A percentile compares a stretch with the other conserved stretches of the same genome.
Evolutionary conservation across 2,797 vertebrate species (phyloP).

Genomic region (Chaetodon trifasciatus): DNA sequence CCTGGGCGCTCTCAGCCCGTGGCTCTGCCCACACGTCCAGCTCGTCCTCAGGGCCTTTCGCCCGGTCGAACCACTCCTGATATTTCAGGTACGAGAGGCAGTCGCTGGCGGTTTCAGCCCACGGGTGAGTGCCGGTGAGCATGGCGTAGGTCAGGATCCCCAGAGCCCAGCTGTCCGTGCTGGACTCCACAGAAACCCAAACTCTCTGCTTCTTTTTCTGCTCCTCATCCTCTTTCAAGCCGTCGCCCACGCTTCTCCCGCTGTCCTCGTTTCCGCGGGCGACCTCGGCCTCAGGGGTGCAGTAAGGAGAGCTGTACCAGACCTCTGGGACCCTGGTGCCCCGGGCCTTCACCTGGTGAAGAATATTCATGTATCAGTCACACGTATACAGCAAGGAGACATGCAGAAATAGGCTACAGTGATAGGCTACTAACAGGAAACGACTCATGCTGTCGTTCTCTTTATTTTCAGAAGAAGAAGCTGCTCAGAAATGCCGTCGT

Average conservation of each 20-base stretch:
- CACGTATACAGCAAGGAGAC: not conserved
- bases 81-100: conserved; percentile 90
- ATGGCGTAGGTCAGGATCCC: conserved; percentile 93
- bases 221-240: conserved; percentile 8
- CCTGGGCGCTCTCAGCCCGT: not conserved
- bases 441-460: no score
- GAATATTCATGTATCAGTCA: not conserved
- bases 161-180: conserved; percentile 93
- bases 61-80: conserved; percentile 82
- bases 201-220: conserved; percentile 39
- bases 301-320: conserved; percentile 90
- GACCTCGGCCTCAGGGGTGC: conserved; percentile 87
- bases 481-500: not conserved
- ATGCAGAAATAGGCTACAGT: not conserved
- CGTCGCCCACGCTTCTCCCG: conserved; percentile 57
- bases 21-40: conserved; percentile 68
- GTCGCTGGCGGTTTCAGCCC: conserved; percentile 87
- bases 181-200: conserved; percentile 87
- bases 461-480: not conserved
- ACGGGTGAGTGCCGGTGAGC: conserved; percentile 92
- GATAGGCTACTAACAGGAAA: not conserved
- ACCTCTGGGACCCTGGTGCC: conserved; percentile 80
- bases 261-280: conserved; percentile 66
- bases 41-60: conserved; percentile 25
- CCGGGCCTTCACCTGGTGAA: conserved; percentile 76